These are phyloP conservation scores for Zenarchopterus dispar DNA, from an alignment of 2,797 vertebrate genomes.

Conservation along the genomic window DNA sequence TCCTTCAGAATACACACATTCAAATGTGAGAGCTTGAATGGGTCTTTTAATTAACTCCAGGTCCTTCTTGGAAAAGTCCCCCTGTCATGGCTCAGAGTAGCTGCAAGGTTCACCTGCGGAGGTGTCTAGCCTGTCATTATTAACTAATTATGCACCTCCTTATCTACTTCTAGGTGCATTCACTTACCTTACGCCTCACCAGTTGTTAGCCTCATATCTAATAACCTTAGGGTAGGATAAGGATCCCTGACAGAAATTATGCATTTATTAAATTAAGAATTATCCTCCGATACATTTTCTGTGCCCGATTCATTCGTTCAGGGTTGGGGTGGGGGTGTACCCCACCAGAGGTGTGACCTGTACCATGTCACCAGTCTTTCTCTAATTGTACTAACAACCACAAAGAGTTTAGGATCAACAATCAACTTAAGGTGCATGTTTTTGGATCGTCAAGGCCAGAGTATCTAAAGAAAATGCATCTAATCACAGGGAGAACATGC, in stretches of 20 bases:
- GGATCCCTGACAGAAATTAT: conserved; percentile 1
- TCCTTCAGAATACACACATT: conserved; percentile 47
- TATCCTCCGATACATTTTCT: too few relatives aligned
- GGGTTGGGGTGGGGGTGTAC: too few relatives aligned
- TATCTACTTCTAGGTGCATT: conserved; percentile 52
- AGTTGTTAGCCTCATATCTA: conserved; percentile 12
- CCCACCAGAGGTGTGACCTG: too few relatives aligned
- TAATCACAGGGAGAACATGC: too few relatives aligned
- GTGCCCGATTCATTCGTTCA: too few relatives aligned
- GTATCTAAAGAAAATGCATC: too few relatives aligned
- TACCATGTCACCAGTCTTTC: too few relatives aligned
- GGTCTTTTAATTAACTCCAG: conserved; percentile 63
- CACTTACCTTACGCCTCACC: conserved; percentile 35
- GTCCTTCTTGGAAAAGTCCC: conserved; percentile 45
- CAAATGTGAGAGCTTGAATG: conserved; percentile 36
- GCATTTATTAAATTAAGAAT: conserved; percentile 13
- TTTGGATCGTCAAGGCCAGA: too few relatives aligned
- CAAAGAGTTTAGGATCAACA: too few relatives aligned
- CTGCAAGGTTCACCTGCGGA: conserved; percentile 34
- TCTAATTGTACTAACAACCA: too few relatives aligned
- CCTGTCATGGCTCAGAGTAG: conserved; percentile 23
- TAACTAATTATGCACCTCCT: conserved; percentile 61
- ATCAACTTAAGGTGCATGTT: too few relatives aligned
- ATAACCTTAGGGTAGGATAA: not conserved
- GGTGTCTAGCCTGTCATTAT: conserved; percentile 50